Percentiles rank a stretch among this genome's conserved stretches.
Evolutionary conservation across 2,888 invertebrate species (phyloP).

Genomic region (Latrodectus elegans): DNA sequence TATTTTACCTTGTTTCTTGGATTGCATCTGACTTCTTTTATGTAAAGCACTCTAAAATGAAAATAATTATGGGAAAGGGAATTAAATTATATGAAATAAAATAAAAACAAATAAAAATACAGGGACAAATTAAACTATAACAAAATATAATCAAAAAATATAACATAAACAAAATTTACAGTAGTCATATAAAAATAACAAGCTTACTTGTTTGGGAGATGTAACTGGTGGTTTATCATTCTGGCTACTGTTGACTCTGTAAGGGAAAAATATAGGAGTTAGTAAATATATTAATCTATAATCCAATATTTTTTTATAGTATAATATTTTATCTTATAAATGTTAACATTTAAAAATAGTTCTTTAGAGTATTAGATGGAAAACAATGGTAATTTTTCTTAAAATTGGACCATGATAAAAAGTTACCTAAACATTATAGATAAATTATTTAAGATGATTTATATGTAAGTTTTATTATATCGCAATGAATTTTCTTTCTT

Average conservation of each 20-base stretch:
- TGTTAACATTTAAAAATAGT: too few species aligned
- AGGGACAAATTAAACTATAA: background rate
- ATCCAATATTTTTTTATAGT: too few species aligned
- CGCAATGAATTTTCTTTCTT: too few species aligned
- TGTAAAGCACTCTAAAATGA: conserved; percentile 50
- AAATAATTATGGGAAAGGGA: conserved; percentile 1
- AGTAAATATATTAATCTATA: too few species aligned
- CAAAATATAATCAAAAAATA: background rate
- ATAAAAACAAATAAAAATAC: conserved; percentile 17
- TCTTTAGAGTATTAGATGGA: too few species aligned
- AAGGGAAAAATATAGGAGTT: background rate
- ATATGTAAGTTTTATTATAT: too few species aligned
- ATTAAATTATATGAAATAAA: conserved; percentile 21
- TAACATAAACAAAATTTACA: background rate
- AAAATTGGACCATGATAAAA: too few species aligned
- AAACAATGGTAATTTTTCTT: too few species aligned
- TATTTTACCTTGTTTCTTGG: conserved; percentile 55
- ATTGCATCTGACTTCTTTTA: conserved; percentile 32
- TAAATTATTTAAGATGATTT: too few species aligned
- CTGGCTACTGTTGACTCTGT: conserved; percentile 53
- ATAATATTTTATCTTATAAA: too few species aligned
- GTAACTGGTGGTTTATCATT: conserved; percentile 36
- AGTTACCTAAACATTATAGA: too few species aligned
- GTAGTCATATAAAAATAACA: background rate
- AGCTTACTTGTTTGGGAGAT: conserved; percentile 59